phyloP scores from a whole-genome alignment of 2,113 vertebrate genomes.

The Epinephelus cyanopodus region DNA sequence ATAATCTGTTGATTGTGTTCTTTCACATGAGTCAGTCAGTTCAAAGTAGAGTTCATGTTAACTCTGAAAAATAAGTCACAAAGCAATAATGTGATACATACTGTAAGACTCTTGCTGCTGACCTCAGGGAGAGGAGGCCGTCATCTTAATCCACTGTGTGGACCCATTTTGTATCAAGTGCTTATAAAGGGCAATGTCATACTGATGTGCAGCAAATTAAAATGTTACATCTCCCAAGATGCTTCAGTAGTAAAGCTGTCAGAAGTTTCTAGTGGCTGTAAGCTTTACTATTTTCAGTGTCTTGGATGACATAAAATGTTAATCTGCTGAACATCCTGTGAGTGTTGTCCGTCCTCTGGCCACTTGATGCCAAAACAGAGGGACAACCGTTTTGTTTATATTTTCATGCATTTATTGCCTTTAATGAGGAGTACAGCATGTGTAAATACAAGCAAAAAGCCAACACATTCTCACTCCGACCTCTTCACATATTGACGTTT shows the following conservation, averaged over 20 bases:
- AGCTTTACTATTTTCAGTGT: background rate
- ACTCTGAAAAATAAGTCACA: background rate
- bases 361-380: background rate
- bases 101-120: background rate
- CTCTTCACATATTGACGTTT: too few relatives aligned
- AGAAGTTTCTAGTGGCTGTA: background rate
- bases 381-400: background rate
- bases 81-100: constrained; percentile 5
- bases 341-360: too few relatives aligned
- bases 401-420: background rate
- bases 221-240: background rate
- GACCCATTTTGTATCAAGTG: constrained; percentile 1
- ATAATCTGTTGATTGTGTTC: background rate
- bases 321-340: background rate
- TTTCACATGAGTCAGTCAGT: background rate
- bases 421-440: background rate
- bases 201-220: background rate
- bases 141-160: constrained; percentile 13
- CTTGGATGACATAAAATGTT: background rate
- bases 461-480: too few relatives aligned
- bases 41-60: background rate
- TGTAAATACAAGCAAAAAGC: background rate
- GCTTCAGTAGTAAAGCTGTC: constrained; percentile 1
- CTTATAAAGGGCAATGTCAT: constrained; percentile 12
- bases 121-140: background rate